Evolutionary conservation across 2,888 invertebrate genomes (phyloP).

Genomic region (Machimus rusticus): DNA sequence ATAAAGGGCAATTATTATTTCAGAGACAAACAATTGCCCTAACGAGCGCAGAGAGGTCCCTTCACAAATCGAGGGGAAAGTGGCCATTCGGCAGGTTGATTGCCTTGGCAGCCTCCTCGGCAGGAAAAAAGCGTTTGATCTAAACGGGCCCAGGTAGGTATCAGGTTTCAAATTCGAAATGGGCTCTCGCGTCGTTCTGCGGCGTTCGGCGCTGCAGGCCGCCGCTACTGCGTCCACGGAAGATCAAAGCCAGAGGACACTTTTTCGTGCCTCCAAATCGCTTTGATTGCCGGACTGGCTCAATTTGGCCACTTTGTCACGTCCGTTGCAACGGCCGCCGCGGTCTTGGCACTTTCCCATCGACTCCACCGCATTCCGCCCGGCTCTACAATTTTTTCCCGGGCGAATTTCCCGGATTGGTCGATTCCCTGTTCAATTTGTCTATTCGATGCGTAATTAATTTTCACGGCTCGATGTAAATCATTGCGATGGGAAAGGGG

Average conservation of each 20-base stretch:
- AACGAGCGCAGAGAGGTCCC: background rate
- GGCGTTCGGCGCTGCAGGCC: background rate
- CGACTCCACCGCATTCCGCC: background rate
- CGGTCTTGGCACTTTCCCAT: background rate
- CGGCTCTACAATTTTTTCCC: background rate
- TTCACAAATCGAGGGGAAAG: background rate
- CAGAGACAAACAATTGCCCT: background rate
- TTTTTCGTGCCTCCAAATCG: background rate
- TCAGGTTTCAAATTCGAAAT: background rate
- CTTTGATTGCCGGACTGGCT: background rate
- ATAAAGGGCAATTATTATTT: background rate
- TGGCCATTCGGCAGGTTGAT: background rate
- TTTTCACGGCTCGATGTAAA: constrained; percentile 10
- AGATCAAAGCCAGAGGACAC: background rate
- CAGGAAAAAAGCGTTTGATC: background rate
- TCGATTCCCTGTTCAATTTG: background rate
- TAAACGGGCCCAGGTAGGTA: background rate
- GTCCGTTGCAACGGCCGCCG: background rate
- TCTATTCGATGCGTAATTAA: background rate
- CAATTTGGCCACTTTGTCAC: background rate
- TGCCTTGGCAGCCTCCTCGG: background rate
- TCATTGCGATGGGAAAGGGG: background rate
- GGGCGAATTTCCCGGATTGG: background rate
- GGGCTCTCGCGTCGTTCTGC: background rate
- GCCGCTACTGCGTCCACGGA: background rate